Evolutionary conservation across 2,888 invertebrate genomes (phyloP).

Genomic region (Nemapogon koenigi): DNA sequence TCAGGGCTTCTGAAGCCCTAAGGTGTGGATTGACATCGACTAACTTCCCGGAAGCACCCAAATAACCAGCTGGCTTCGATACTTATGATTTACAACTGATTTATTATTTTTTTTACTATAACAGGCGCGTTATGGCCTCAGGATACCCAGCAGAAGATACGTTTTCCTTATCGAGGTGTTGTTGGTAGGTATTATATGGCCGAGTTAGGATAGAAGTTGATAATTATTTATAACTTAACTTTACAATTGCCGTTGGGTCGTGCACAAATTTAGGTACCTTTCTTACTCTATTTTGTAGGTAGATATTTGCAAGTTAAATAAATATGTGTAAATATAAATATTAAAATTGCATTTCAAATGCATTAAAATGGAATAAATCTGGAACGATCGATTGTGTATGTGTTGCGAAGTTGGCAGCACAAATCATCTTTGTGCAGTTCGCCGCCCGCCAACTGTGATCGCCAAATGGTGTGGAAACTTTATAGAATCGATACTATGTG

Average conservation of each 20-base stretch:
- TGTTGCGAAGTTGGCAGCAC: conserved; percentile 16
- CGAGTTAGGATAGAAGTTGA: too few species aligned
- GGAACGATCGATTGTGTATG: conserved; percentile 25
- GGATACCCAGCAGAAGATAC: too few species aligned
- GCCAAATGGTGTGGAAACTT: conserved; percentile 29
- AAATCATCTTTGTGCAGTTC: conserved; percentile 27
- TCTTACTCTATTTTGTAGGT: not conserved
- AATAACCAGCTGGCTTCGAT: conserved; percentile 13
- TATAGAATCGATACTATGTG: conserved; percentile 4
- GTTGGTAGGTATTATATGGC: too few species aligned
- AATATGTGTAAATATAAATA: too few species aligned
- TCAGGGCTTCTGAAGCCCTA: conserved; percentile 24
- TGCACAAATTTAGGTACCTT: too few species aligned
- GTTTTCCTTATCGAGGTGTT: too few species aligned
- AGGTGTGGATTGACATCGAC: conserved; percentile 41
- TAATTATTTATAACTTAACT: too few species aligned
- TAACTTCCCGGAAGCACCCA: conserved; percentile 51
- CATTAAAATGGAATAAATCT: conserved; percentile 7
- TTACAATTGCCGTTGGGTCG: too few species aligned
- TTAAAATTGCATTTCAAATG: too few species aligned
- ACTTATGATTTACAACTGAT: too few species aligned
- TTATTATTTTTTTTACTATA: too few species aligned
- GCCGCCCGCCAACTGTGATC: conserved; percentile 21
- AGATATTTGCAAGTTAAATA: not conserved
- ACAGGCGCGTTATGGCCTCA: too few species aligned